These are phyloP conservation scores for Drosophila mayaguana DNA, from an alignment of 2,888 invertebrate species.

Conservation along the genomic window DNA sequence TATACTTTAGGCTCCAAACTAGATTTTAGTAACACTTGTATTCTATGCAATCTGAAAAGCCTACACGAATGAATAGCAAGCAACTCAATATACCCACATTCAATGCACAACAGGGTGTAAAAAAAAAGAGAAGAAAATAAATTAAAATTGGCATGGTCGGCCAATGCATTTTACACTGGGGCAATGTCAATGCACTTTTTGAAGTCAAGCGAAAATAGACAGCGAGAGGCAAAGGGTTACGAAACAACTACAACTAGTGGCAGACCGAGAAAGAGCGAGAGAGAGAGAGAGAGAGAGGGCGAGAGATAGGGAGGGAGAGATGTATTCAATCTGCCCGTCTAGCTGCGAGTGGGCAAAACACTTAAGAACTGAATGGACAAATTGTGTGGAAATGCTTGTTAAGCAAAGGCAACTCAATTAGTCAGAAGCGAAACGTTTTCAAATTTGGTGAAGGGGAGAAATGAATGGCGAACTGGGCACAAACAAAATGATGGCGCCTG, in stretches of 20 bases:
- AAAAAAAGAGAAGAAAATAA: slow-evolving; percentile 26
- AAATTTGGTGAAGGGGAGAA: slow-evolving; percentile 2
- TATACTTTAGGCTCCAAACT: background rate
- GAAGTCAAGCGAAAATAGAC: slow-evolving; percentile 58
- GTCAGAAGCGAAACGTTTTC: slow-evolving; percentile 31
- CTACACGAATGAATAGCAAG: background rate
- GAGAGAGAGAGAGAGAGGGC: background rate
- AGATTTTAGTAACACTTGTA: background rate
- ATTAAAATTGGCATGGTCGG: slow-evolving; percentile 70
- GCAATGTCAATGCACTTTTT: slow-evolving; percentile 77
- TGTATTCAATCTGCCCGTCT: slow-evolving; percentile 41
- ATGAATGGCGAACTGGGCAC: background rate
- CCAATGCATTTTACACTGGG: slow-evolving; percentile 69
- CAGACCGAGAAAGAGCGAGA: background rate
- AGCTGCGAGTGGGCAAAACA: slow-evolving; percentile 26
- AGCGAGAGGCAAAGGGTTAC: background rate
- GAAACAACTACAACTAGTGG: background rate
- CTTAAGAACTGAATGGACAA: slow-evolving; percentile 41
- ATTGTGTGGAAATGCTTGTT: slow-evolving; percentile 48
- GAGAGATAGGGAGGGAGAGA: slow-evolving; percentile 2
- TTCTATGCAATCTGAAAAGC: background rate
- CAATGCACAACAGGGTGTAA: slow-evolving; percentile 26
- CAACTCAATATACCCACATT: background rate
- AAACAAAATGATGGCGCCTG: slow-evolving; percentile 6
- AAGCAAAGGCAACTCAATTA: slow-evolving; percentile 45